Evolutionary conservation across 2,888 invertebrate species (phyloP).

Genomic region (Strigamia crassipes): DNA sequence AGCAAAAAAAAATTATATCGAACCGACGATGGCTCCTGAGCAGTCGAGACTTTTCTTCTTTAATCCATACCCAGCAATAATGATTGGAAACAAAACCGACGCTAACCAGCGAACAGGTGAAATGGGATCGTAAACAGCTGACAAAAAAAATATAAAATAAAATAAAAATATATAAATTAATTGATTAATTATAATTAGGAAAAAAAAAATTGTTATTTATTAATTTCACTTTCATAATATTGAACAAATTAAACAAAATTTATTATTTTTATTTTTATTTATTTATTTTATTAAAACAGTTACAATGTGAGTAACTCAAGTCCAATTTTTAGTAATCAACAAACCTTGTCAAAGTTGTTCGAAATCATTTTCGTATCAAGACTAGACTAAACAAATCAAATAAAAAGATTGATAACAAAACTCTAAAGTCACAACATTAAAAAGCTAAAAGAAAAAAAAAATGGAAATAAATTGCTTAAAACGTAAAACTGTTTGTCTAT

Average conservation of each 20-base stretch:
- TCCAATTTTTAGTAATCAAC: neutral
- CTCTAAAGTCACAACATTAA: no score
- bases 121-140: slow-evolving; percentile 56
- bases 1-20: neutral
- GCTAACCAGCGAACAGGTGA: slow-evolving; percentile 71
- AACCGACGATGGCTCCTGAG: slow-evolving; percentile 72
- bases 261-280: no score
- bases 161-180: slow-evolving; percentile 7
- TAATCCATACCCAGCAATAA: slow-evolving; percentile 70
- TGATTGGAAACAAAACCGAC: slow-evolving; percentile 68
- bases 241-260: no score
- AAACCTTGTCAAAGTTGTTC: no score
- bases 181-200: neutral
- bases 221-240: neutral
- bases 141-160: slow-evolving; percentile 6
- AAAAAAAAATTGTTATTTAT: neutral
- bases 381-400: no score
- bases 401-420: no score
- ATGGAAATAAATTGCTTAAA: neutral
- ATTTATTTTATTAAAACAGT: neutral
- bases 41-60: slow-evolving; percentile 70
- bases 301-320: neutral
- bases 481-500: neutral
- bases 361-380: no score
- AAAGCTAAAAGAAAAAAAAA: neutral